Evolutionary conservation across 2,888 invertebrate species (phyloP), one percentile per base, ranked within the genome.

Genomic region (Ormyrus labotus): DNA sequence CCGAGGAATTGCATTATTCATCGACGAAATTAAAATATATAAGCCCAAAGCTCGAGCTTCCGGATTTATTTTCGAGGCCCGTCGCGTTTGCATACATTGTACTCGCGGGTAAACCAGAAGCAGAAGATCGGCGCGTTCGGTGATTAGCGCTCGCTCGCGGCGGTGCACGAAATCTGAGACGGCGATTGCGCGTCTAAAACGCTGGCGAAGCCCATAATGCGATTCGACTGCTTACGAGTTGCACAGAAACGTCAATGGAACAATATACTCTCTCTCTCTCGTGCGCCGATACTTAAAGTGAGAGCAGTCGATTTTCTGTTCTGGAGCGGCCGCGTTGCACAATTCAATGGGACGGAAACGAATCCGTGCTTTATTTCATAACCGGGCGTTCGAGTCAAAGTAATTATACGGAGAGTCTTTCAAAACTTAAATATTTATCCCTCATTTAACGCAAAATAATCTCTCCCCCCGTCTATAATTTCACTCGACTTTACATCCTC

Each of bases 281-380:
- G 19, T 19, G 19, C 19, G 19, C 50, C 58, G 51, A 45, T 69
- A 61, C 68, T 76, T 68, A 68, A 68, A 74, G 61, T 65, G 74
- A 74, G 74, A 76, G 69, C 50, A 55, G 47, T 11, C 48, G 55
- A 72, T 60, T 78, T 70, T 78, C 11, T 51, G 48, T 55, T 76
- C 68, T 69, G 69, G 61, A 60, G 47, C 50, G 47, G 8, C 1
- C 34, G 19, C 50, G 48, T 65, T 74, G n/a, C 63, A 19, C 63
- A 77, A 77, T 77, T 69, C 67, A 72, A 64, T 65, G 50, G 50
- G 9, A 58, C 76, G 76, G 76, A 76, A 76, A 76, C 63, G 69
- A 61, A 76, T 76, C 48, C 50, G 50, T 53, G 55, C 64, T 64
- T 73, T 63, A 73, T 57, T 73, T 64, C 72, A 61, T 72, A 72